Evolutionary conservation across 2,888 invertebrate species (phyloP).

Genomic region (Halictus quadricinctus): DNA sequence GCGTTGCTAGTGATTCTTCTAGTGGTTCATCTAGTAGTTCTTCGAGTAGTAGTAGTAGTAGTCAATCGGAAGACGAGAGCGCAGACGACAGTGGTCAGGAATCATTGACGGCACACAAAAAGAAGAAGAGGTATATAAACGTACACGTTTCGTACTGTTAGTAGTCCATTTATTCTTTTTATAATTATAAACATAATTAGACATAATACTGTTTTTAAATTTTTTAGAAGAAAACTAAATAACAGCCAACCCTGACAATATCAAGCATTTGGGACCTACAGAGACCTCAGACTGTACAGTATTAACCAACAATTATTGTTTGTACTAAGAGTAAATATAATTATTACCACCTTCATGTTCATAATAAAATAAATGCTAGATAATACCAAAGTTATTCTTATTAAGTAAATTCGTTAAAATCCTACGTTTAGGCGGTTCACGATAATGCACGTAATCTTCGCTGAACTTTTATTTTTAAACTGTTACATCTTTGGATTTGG

Average conservation of each 20-base stretch:
- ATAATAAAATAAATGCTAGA: constrained; percentile 82
- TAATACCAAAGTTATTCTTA: constrained; percentile 80
- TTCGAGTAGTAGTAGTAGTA: constrained; percentile 87
- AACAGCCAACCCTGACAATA: constrained; percentile 81
- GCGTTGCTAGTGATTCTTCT: constrained; percentile 97
- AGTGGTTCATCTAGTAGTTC: constrained; percentile 91
- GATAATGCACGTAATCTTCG: constrained; percentile 70
- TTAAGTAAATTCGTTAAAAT: constrained; percentile 62
- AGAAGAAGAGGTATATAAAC: constrained; percentile 85
- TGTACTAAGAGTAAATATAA: constrained; percentile 81
- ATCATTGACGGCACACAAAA: constrained; percentile 93
- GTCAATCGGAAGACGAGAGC: constrained; percentile 87
- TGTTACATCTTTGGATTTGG: constrained; percentile 38
- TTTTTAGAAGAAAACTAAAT: constrained; percentile 81
- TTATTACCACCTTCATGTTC: constrained; percentile 79
- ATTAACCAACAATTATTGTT: constrained; percentile 82
- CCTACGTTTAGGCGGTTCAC: constrained; percentile 70
- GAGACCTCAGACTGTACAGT: constrained; percentile 82
- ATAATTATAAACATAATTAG: constrained; percentile 62
- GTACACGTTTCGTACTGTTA: constrained; percentile 20
- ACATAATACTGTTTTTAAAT: constrained; percentile 68
- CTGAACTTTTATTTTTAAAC: constrained; percentile 19
- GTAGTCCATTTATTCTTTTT: constrained; percentile 58
- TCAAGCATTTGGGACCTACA: constrained; percentile 77
- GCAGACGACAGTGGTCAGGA: constrained; percentile 92